Base-by-base conservation (phyloP, 2,797 vertebrate genomes). In the Darevskia mixta region DNA sequence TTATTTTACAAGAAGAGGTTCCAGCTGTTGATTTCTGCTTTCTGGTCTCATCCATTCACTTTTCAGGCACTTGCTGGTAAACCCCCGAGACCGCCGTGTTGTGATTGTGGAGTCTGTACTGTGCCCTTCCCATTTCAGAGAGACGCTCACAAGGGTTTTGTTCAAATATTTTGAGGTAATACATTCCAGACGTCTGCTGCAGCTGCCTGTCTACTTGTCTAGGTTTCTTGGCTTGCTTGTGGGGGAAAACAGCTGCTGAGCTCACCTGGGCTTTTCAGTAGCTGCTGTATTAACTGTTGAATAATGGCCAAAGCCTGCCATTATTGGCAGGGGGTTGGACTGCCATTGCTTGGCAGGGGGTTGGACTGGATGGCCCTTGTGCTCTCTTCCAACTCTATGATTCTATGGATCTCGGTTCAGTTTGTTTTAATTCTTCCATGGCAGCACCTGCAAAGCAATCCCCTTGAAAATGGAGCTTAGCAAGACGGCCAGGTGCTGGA, bases 131-230 rank as follows among this genome's bases (percentile, higher is more conserved):
- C 98, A 99, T 97, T 99, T 99, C 98, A 98, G 99, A 93, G 99
- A 99, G 95, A 99, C 98, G 0, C 98, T 99, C 91, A 98, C 98
- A 84, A 98, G 97, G 88, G 99, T 99, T 94, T 98, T 99, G 91
- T 99, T 99, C 97, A 99, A 98, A 93, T 99, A 99, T 94, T 99
- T 99, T 97, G 99, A 99, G 98, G 99, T 99, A 96, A 87, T 0
- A 0, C 86, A 3, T 85, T 92, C 84, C 79, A n/a, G 10, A 0
- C 5, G 77, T 71, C 27, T 64, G 0, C 43, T 69, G n/a, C 58
- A 73, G 69, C 76, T 23, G 49, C 35, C 86, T 82, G 8, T 66
- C 3, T 85, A n/a, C 13, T 43, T 58, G 8, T 32, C 41, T 23
- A 15, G 1, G 86, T 89, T 85, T 45, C 80, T 77, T 86, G 80